Base-by-base conservation (phyloP, 1,140 invertebrate species). In the Brachionus sp. region DNA sequence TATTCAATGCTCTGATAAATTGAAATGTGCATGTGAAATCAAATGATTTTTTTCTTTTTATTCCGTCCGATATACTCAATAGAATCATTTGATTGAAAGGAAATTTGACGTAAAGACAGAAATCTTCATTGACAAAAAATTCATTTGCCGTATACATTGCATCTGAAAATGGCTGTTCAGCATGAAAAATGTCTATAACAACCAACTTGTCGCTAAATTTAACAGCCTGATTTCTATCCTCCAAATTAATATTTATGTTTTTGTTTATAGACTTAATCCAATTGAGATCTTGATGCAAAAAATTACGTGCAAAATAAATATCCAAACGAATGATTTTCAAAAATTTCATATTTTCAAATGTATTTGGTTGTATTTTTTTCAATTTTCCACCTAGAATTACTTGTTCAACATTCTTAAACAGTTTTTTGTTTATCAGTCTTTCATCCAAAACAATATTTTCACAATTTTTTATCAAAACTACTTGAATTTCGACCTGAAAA, bases 281-380 rank as follows among this genome's bases (percentile, higher is more conserved):
- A 39, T 33, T 33, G 13, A 70, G 16, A 70, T 39, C 35, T 37
- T 70, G 37, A 39, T 37, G 12, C 3, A 70, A 19, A 19, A 70
- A 33, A 70, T 70, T 42, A 39, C 35, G 13, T 19, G 35, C 66
- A 70, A 70, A 70, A 70, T 70, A 70, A 70, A 70, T 37, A 29
- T 29, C 1, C 3, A 29, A 29, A 29, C 29, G 3, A 29, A 29
- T 29, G 3, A 29, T 29, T 29, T 29, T 29, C 1, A 29, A 29
- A 29, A 29, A 29, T 29, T 29, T 29, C 29, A 29, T 29, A 3
- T 29, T 29, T 29, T 29, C 29, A 29, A 29, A 29, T 29, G 29
- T 29, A 29, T 29, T 29, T 29, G 29, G 29, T 29, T 29, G 29
- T 29, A 3, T 29, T 29, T 1, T 29, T 29, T 29, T 29, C 29